Conservation (phyloP, 2,113 vertebrate species). For the Syngnathus scovelli region DNA sequence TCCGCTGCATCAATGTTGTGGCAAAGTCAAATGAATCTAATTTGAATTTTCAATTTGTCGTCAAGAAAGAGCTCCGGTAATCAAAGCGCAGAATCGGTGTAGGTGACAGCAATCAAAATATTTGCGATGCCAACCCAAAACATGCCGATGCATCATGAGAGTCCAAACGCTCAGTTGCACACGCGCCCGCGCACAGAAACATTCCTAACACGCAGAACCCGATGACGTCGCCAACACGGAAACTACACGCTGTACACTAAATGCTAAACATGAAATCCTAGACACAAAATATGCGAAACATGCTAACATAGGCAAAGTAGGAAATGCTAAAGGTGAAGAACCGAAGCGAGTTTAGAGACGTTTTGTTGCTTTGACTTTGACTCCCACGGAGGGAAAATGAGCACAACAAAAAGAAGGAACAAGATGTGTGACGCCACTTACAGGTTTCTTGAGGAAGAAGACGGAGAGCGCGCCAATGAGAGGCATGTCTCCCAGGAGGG, state of each 20-base stretch:
- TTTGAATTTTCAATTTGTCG: not conserved
- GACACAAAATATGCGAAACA: too few species aligned
- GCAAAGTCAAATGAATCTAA: not conserved
- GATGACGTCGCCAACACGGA: too few species aligned
- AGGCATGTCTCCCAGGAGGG: conserved; percentile 92
- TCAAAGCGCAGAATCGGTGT: not conserved
- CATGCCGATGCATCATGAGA: not conserved
- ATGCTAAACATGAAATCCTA: too few species aligned
- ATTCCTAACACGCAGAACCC: too few species aligned
- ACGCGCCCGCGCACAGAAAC: too few species aligned
- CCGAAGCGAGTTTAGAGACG: too few species aligned
- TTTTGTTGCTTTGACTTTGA: too few species aligned
- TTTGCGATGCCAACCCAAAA: not conserved
- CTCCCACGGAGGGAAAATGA: not conserved
- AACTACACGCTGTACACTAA: too few species aligned
- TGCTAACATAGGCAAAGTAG: too few species aligned
- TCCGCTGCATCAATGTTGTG: not conserved
- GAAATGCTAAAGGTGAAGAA: too few species aligned
- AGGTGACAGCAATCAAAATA: not conserved
- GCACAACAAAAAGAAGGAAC: not conserved
- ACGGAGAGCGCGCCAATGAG: conserved; percentile 88
- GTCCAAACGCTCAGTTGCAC: too few species aligned
- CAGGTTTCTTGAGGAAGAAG: conserved; percentile 94
- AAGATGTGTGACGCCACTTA: conserved; percentile 61
- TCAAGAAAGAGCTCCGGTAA: not conserved